Conservation (phyloP, 1,140 invertebrate genomes). For the Camponotus vicinus region DNA sequence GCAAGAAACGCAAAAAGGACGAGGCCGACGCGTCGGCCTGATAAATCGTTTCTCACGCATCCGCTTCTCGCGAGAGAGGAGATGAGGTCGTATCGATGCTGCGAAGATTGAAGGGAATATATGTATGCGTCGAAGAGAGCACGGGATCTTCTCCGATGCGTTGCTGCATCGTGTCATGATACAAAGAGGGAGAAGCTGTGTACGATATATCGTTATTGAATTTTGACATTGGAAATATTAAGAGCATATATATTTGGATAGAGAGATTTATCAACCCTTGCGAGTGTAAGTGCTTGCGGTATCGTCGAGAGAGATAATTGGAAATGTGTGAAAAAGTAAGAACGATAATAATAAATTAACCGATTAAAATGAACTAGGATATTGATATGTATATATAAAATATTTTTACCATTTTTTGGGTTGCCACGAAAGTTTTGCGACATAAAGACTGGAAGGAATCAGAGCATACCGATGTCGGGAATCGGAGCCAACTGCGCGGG, state of each 20-base stretch:
- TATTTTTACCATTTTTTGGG: background rate
- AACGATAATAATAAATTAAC: background rate
- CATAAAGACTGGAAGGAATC: constrained; percentile 33
- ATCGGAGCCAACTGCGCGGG: constrained; percentile 48
- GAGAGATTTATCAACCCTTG: constrained; percentile 28
- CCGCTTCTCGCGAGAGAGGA: constrained; percentile 51
- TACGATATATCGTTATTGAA: constrained; percentile 50
- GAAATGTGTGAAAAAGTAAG: background rate
- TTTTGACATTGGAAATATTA: constrained; percentile 30
- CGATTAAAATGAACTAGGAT: no score
- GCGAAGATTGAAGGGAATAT: constrained; percentile 32
- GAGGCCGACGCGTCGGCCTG: constrained; percentile 39
- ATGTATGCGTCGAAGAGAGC: background rate
- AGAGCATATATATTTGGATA: background rate
- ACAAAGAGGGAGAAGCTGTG: constrained; percentile 29
- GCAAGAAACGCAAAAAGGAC: constrained; percentile 61
- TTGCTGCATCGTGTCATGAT: background rate
- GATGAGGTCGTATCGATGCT: constrained; percentile 56
- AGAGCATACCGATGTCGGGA: constrained; percentile 27
- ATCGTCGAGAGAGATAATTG: background rate
- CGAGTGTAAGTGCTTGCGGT: background rate
- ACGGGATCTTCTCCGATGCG: constrained; percentile 5
- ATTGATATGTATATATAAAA: background rate
- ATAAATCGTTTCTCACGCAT: constrained; percentile 68
- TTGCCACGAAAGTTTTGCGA: constrained; percentile 12